A percentile compares a stretch with the other conserved stretches of the same genome.
These are phyloP conservation scores for Thamnophis sirtalis DNA, from an alignment of 2,113 vertebrate genomes.

Conservation along the genomic window DNA sequence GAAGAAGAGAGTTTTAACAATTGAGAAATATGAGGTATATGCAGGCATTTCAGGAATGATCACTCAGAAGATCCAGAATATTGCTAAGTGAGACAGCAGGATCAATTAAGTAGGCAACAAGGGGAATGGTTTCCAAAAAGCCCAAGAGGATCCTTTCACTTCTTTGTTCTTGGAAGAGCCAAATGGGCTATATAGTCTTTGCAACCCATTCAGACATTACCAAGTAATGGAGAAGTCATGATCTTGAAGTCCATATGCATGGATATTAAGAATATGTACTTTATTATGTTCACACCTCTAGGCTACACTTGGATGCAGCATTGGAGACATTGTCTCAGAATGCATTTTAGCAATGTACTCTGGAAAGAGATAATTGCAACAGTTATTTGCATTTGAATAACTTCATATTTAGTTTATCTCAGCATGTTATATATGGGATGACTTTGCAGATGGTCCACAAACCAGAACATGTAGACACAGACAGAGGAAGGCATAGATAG, in stretches of 20 bases:
- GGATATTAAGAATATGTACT: neutral
- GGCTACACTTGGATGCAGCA: neutral
- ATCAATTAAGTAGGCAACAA: neutral
- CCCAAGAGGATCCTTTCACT: neutral
- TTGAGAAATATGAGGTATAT: neutral
- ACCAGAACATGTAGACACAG: neutral
- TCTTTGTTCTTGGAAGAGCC: too few species aligned
- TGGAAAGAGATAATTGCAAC: neutral
- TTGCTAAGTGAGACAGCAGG: neutral
- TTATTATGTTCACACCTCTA: neutral
- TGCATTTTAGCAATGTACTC: neutral
- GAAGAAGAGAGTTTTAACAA: neutral
- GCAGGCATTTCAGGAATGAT: accelerated
- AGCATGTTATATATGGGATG: neutral
- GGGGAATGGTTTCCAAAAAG: neutral
- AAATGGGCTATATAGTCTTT: neutral
- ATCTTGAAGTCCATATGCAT: neutral
- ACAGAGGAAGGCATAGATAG: neutral
- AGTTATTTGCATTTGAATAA: neutral
- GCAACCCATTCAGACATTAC: neutral
- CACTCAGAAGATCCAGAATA: neutral
- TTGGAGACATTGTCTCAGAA: neutral
- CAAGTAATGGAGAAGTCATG: neutral
- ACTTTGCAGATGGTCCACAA: neutral
- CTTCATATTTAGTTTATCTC: neutral